A percentile compares a stretch with the other conserved stretches of the same genome.
Conservation (phyloP, 2,797 vertebrate genomes). For the Galaxias olidus region DNA sequence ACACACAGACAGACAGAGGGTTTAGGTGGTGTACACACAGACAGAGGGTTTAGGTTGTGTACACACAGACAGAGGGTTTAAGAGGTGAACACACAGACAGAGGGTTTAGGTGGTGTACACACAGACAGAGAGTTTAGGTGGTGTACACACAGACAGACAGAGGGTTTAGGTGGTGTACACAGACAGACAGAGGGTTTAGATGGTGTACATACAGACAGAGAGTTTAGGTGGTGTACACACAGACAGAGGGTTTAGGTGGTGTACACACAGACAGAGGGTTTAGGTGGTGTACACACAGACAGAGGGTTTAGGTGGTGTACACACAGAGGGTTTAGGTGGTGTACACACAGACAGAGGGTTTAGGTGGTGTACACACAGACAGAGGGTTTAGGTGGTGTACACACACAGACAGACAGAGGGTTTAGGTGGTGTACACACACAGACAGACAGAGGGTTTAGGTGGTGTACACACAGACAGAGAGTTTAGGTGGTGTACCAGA, state of each 20-base stretch:
- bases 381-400: constrained; percentile 72
- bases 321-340: constrained; percentile 76
- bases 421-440: not conserved
- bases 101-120: constrained; percentile 4
- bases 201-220: too few species aligned
- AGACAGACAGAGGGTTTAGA: constrained; percentile 1
- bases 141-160: constrained; percentile 75
- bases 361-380: too few species aligned
- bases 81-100: constrained; percentile 56
- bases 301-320: constrained; percentile 72
- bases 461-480: not conserved
- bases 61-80: constrained; percentile 23
- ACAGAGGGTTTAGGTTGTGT: constrained; percentile 7
- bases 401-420: constrained; percentile 23
- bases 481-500: constrained; percentile 80
- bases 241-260: constrained; percentile 11
- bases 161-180: not conserved
- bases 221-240: constrained; percentile 73
- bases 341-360: not conserved
- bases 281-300: too few species aligned
- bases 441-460: constrained; percentile 1
- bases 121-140: constrained; percentile 42
- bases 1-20: constrained; percentile 24
- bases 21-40: not conserved
- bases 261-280: not conserved